Conservation (phyloP, 2,888 invertebrate genomes). For the Mactromeris polynyma region DNA sequence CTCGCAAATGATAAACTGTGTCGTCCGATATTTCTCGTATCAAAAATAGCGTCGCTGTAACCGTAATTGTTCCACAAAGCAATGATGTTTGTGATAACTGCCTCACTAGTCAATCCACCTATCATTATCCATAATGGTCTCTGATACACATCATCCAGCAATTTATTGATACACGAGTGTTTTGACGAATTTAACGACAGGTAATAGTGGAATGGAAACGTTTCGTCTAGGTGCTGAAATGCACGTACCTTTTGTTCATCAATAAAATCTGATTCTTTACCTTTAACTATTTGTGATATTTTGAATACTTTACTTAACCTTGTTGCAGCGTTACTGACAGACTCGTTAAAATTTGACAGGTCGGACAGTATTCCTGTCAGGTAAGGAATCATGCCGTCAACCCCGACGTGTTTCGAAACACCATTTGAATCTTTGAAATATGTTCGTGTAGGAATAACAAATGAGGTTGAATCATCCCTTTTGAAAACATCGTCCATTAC, state of each 20-base stretch:
- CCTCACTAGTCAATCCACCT: slow-evolving; percentile 10
- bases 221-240: not conserved
- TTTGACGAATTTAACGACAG: not conserved
- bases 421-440: slow-evolving; percentile 36
- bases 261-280: slow-evolving; percentile 17
- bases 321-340: not conserved
- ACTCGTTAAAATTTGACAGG: not conserved
- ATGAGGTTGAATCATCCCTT: slow-evolving; percentile 9
- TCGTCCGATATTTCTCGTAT: not conserved
- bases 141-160: slow-evolving; percentile 6
- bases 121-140: slow-evolving; percentile 39
- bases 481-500: slow-evolving; percentile 21
- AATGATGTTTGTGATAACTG: slow-evolving; percentile 17
- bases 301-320: slow-evolving; percentile 27
- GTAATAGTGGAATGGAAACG: slow-evolving; percentile 34
- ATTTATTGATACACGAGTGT: not conserved
- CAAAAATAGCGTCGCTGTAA: slow-evolving; percentile 5
- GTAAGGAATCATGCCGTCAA: slow-evolving; percentile 24
- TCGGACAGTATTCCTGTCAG: slow-evolving; percentile 29
- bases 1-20: slow-evolving; percentile 13
- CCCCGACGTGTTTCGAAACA: slow-evolving; percentile 22
- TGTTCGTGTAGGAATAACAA: not conserved
- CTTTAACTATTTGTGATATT: slow-evolving; percentile 17
- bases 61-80: slow-evolving; percentile 31
- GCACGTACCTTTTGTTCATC: not conserved